Conservation (phyloP, 2,113 vertebrate species). For the Catharus fuscescens region DNA sequence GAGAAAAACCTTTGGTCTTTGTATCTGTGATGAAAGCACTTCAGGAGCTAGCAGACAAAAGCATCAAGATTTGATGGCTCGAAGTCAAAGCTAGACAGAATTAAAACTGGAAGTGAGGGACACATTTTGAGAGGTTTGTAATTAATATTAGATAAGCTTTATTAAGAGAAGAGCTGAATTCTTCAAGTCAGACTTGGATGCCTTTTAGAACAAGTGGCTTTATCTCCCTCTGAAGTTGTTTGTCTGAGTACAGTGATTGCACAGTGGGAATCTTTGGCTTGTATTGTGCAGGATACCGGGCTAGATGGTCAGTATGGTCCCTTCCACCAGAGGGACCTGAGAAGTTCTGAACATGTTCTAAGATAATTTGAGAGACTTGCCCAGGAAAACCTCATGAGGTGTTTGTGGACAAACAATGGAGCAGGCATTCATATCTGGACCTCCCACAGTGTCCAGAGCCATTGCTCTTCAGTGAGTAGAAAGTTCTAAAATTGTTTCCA, state of each 20-base stretch:
- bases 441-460: background rate
- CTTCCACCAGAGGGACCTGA: background rate
- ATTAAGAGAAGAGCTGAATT: background rate
- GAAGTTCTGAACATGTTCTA: background rate
- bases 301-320: background rate
- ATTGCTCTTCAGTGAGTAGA: background rate
- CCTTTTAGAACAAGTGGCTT: background rate
- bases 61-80: background rate
- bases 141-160: background rate
- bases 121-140: conserved; percentile 16
- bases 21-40: background rate
- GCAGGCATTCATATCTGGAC: background rate
- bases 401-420: background rate
- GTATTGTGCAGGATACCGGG: background rate
- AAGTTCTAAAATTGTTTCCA: background rate
- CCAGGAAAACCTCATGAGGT: background rate
- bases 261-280: background rate
- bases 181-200: background rate
- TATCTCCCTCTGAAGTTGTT: background rate
- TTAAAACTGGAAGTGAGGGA: conserved; percentile 56
- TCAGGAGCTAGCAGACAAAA: conserved; percentile 28
- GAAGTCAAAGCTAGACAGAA: conserved; percentile 14
- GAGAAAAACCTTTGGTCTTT: conserved; percentile 31
- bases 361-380: background rate
- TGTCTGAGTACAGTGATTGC: background rate